These are phyloP conservation scores for Apaloderma vittatum DNA, from an alignment of 2,113 vertebrate species.

Conservation along the genomic window DNA sequence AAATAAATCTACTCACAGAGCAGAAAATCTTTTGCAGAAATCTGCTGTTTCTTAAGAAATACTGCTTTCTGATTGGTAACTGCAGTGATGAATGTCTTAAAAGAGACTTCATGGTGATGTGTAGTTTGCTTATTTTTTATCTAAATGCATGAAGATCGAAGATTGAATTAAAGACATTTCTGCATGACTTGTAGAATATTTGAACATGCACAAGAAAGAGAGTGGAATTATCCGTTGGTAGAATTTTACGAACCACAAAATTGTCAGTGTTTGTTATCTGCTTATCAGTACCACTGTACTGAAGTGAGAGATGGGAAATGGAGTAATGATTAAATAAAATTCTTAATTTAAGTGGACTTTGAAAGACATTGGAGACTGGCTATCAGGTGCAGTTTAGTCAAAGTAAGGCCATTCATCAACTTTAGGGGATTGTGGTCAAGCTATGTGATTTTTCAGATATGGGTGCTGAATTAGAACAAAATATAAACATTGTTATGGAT, in stretches of 20 bases:
- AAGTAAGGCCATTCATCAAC: background rate
- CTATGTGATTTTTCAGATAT: background rate
- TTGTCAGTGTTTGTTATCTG: slow-evolving; percentile 1
- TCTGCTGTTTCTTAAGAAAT: background rate
- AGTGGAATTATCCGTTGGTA: background rate
- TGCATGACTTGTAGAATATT: background rate
- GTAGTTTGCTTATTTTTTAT: background rate
- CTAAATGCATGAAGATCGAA: background rate
- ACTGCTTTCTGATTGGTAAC: background rate
- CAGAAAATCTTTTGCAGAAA: background rate
- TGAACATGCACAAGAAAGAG: background rate
- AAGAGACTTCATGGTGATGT: background rate
- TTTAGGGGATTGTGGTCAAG: background rate
- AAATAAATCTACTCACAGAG: background rate
- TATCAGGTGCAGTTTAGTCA: background rate
- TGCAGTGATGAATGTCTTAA: background rate
- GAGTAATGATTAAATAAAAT: slow-evolving; percentile 42
- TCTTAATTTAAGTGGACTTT: slow-evolving; percentile 49
- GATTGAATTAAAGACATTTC: background rate
- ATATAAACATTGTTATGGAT: background rate
- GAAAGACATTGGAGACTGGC: slow-evolving; percentile 14
- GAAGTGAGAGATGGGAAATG: background rate
- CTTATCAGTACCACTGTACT: background rate
- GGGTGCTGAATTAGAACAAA: background rate
- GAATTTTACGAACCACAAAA: background rate